These are phyloP conservation scores for Trachelus troglodyta DNA, from an alignment of 2,888 invertebrate species.

Conservation along the genomic window DNA sequence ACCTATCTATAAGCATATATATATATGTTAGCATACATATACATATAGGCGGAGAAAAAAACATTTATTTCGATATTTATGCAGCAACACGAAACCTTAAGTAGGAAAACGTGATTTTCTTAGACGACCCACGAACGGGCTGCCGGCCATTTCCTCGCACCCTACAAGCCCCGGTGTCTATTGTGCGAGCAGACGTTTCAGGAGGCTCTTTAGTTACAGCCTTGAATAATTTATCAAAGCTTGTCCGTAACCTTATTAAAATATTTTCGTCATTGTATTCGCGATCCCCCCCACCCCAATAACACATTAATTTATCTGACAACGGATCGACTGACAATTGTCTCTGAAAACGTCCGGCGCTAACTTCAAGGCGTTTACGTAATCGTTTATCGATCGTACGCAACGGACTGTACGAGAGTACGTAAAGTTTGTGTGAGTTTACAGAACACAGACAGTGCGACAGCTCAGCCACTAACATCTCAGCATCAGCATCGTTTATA, in stretches of 20 bases:
- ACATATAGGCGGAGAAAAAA: neutral
- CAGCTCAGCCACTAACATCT: slow-evolving; percentile 49
- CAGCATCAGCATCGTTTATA: slow-evolving; percentile 32
- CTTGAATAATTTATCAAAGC: neutral
- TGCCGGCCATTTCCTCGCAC: neutral
- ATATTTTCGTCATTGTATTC: neutral
- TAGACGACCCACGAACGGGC: neutral
- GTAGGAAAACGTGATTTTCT: neutral
- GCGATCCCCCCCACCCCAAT: neutral
- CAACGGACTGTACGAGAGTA: neutral
- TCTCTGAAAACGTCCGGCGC: neutral
- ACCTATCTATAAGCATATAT: neutral
- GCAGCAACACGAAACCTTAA: neutral
- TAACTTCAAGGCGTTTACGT: neutral
- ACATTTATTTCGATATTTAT: neutral
- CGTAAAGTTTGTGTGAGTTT: neutral
- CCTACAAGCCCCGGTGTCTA: neutral
- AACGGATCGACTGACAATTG: neutral
- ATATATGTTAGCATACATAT: too few species aligned
- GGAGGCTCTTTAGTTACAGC: neutral
- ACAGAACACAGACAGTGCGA: slow-evolving; percentile 38
- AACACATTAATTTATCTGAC: neutral
- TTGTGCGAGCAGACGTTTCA: neutral
- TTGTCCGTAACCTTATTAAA: neutral
- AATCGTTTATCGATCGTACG: neutral